These are phyloP conservation scores for Chromoteleia sp. DNA, from an alignment of 2,888 invertebrate species.

Conservation along the genomic window DNA sequence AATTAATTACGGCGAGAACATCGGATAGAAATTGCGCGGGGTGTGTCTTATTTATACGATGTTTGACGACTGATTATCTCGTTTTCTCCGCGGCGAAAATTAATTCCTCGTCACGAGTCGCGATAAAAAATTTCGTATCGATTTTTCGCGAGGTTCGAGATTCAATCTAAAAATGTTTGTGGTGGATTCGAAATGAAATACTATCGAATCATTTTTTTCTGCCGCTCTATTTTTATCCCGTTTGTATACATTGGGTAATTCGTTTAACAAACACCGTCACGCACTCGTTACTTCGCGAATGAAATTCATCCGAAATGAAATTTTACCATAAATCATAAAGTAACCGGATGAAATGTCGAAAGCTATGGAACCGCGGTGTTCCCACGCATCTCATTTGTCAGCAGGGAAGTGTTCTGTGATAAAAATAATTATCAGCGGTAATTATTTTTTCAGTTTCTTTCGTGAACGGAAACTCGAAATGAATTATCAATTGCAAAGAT, in stretches of 20 bases:
- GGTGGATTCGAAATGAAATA: slow-evolving; percentile 33
- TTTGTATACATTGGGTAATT: slow-evolving; percentile 38
- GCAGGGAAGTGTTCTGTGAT: slow-evolving; percentile 21
- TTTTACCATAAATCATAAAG: slow-evolving; percentile 33
- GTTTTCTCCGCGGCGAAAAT: slow-evolving; percentile 9
- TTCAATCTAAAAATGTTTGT: slow-evolving; percentile 24
- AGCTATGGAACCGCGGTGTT: slow-evolving; percentile 17
- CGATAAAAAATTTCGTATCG: slow-evolving; percentile 16
- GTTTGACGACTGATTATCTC: too few relatives aligned
- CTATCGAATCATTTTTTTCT: slow-evolving; percentile 29
- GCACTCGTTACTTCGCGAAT: slow-evolving; percentile 24
- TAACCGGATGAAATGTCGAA: slow-evolving; percentile 5
- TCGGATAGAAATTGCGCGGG: too few relatives aligned
- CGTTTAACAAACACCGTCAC: slow-evolving; percentile 35
- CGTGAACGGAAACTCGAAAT: too few relatives aligned
- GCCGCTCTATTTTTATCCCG: slow-evolving; percentile 10
- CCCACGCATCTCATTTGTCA: slow-evolving; percentile 28
- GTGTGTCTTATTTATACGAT: background rate
- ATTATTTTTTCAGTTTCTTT: slow-evolving; percentile 13
- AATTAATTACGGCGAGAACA: slow-evolving; percentile 13
- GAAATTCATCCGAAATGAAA: slow-evolving; percentile 41
- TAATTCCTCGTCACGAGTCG: slow-evolving; percentile 7
- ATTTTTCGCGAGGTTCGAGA: slow-evolving; percentile 8
- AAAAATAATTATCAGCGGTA: slow-evolving; percentile 26
- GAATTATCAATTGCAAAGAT: too few relatives aligned